These are phyloP conservation scores for Scrobipalpa atriplicella DNA, from an alignment of 2,888 invertebrate species.

Conservation along the genomic window DNA sequence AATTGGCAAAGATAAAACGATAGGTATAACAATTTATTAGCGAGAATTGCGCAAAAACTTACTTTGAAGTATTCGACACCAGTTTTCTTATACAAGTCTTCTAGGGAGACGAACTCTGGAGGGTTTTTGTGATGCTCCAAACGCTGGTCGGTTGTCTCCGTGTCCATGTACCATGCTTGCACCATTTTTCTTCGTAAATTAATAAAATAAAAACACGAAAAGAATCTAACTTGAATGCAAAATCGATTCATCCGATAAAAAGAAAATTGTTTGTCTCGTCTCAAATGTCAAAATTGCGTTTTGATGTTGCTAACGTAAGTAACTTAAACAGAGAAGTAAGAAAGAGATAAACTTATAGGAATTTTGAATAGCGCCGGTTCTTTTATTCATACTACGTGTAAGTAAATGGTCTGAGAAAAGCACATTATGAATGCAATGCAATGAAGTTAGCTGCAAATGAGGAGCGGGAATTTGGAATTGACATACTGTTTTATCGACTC, in stretches of 20 bases:
- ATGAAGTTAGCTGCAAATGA: too few relatives aligned
- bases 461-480: too few relatives aligned
- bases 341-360: background rate
- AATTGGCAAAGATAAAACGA: constrained; percentile 8
- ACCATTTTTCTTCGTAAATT: constrained; percentile 86
- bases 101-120: constrained; percentile 86
- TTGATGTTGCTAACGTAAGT: background rate
- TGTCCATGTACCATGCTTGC: constrained; percentile 93
- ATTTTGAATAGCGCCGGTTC: background rate
- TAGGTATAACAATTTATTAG: constrained; percentile 1
- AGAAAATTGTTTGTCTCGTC: too few relatives aligned
- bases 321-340: background rate
- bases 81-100: constrained; percentile 86
- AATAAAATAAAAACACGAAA: constrained; percentile 17
- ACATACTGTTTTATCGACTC: too few relatives aligned
- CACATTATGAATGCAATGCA: too few relatives aligned
- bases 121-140: constrained; percentile 92
- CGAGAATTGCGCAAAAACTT: constrained; percentile 48
- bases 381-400: too few relatives aligned
- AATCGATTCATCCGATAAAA: constrained; percentile 14
- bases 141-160: constrained; percentile 87
- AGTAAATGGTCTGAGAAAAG: too few relatives aligned
- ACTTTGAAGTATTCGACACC: constrained; percentile 97
- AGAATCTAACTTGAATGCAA: background rate
- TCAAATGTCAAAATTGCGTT: constrained; percentile 13